phyloP scores from a whole-genome alignment of 2,113 vertebrate genomes.

The Syrmaticus mikado region DNA sequence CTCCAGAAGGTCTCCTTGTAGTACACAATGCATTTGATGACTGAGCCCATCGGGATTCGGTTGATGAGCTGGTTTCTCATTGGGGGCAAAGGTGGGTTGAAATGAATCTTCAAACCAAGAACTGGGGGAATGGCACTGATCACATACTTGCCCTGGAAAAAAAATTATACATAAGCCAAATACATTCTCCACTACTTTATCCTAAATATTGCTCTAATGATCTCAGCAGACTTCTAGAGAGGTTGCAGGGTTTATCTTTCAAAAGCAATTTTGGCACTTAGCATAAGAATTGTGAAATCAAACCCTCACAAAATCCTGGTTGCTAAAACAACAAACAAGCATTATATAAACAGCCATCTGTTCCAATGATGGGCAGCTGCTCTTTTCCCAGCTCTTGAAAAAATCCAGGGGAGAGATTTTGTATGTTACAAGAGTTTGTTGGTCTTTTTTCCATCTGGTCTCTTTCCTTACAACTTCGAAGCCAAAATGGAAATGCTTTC shows the following conservation, averaged over 20 bases:
- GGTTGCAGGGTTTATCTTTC: not conserved
- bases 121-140: conserved; percentile 89
- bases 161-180: conserved; percentile 27
- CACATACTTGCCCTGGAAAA: conserved; percentile 88
- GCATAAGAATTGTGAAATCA: not conserved
- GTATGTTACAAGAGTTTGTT: not conserved
- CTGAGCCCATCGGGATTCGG: conserved; percentile 93
- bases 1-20: conserved; percentile 96
- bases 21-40: conserved; percentile 98
- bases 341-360: conserved; percentile 10
- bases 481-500: not conserved
- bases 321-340: conserved; percentile 15
- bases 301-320: not conserved
- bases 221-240: not conserved
- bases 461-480: not conserved
- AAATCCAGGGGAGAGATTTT: not conserved
- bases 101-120: conserved; percentile 92
- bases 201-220: not conserved
- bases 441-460: not conserved
- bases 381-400: not conserved
- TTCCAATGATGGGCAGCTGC: not conserved
- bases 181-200: not conserved
- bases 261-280: not conserved
- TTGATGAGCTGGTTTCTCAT: conserved; percentile 94
- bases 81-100: conserved; percentile 90